phyloP scores from a whole-genome alignment of 2,797 vertebrate species.

The Borostomias antarcticus region DNA sequence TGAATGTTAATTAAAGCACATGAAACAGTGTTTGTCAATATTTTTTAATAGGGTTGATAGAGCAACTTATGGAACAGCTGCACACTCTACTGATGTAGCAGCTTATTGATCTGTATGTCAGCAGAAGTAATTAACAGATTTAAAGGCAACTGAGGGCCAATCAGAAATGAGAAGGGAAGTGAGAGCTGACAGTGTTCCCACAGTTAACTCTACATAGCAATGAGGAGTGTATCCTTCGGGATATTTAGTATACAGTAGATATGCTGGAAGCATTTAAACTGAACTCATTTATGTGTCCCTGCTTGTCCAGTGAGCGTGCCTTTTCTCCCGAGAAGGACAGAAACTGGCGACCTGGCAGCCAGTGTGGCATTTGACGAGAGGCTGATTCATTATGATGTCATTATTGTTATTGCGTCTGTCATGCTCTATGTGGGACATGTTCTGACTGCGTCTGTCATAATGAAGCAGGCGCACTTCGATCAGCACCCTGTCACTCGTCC shows the following conservation, averaged over 20 bases:
- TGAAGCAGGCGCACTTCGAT: not conserved
- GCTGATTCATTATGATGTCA: not conserved
- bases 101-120: not conserved
- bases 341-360: not conserved
- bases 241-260: too few relatives aligned
- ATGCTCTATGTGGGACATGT: not conserved
- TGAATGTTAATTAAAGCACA: too few relatives aligned
- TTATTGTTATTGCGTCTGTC: slow-evolving; percentile 9
- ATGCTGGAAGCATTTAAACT: too few relatives aligned
- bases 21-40: too few relatives aligned
- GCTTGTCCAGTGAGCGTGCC: too few relatives aligned
- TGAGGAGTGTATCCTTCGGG: too few relatives aligned
- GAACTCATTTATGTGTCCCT: not conserved
- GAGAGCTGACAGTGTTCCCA: not conserved
- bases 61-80: too few relatives aligned
- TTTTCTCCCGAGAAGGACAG: not conserved
- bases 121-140: not conserved
- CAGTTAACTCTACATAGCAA: too few relatives aligned
- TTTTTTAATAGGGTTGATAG: too few relatives aligned
- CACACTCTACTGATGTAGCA: too few relatives aligned
- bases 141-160: not conserved
- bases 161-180: not conserved
- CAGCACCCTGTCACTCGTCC: not conserved
- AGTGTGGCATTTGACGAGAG: not conserved
- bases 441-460: not conserved